Base-by-base conservation (phyloP, 2,113 vertebrate species). In the Bufo bufo region DNA sequence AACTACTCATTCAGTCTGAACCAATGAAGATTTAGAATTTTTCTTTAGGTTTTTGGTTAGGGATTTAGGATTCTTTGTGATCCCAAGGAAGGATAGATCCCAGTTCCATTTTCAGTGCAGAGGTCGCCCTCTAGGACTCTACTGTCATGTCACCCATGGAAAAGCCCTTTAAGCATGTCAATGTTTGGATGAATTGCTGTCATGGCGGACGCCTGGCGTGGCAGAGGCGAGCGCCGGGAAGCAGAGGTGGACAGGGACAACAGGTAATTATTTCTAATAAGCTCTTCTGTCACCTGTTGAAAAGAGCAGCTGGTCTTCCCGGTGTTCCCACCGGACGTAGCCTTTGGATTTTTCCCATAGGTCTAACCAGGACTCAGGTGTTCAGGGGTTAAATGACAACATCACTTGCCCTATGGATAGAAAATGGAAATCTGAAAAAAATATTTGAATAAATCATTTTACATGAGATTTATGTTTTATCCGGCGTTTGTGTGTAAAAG, bases 371-470 rank as follows among this genome's bases (percentile, higher is more conserved):
- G 4, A 17, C 72, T 19, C 72, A 75, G 72, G 16, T 75, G 72
- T 45, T 75, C 45, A 75, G 50, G 17, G 16, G 72, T 75, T 20
- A 75, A 74, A 47, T 14, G 43, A 43, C 33, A 16, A 71, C 4
- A 3, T 19, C 13, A 47, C n/a, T 0, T 74, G 49, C 6, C 71
- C 71, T 74, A 74, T 47, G 71, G 71, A 74, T 71, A 71, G 43
- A 47, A 19, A 74, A 72, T 9, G 45, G 66, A 12, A 71, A 12
- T 47, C 49, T 16, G 9, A 75, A 75, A 49, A 75, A 43, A 47
- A 8, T 17, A 74, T 75, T 75, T 50, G 72, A 75, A 75, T 75
- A 75, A 74, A 49, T 17, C 72, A 50, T 75, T 75, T 75, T 75
- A 74, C 45, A 75, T 50, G 17, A 50, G 72, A 75, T 50, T 75